Evolutionary conservation across 2,113 vertebrate genomes (phyloP), one percentile per base, ranked within the genome.

Genomic region (Brachyhypopomus occidentalis): DNA sequence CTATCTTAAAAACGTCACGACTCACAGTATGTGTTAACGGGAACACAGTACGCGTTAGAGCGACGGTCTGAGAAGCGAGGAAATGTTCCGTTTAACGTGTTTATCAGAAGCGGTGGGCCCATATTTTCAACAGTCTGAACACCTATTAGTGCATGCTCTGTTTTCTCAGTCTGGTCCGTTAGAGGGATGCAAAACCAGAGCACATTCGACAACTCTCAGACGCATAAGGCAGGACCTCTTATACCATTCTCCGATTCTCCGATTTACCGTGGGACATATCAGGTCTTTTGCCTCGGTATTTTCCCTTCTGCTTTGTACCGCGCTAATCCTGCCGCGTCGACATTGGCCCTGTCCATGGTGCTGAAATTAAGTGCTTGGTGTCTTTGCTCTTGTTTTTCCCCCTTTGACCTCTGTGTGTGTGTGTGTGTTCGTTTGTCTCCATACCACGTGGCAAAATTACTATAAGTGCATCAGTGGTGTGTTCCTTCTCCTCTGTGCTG

Each of bases 301-400:
- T 30, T 30, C n/a, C n/a, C n/a, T n/a, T n/a, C n/a, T 30, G 30
- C 30, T 30, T 41, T 41, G 2, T 6, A 41, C 9, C 41, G 5
- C 9, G 41, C 41, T 41, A 9, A 41, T 41, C 41, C 2, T 9
- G 41, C 78, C 22, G 59, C 16, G 38, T 12, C 34, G 3, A 6
- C 36, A 38, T 16, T 36, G 34, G 16, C 69, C 30, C 75, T 78
- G 81, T 67, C 71, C 62, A 14, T 60, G 25, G 77, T 78, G 60
- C 62, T 81, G 69, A 76, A 75, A 59, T 23, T 14, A n/a, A 2
- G 16, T 19, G 4, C 17, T 72, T 63, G 48, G 23, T 45, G 38
- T 67, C 22, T 69, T 69, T 38, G 20, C 19, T 55, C 20, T 30
- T 34, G 23, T 38, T 30, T 73, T 27, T 25, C 55, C 36, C 45